Conservation (phyloP, 2,888 invertebrate species). For the Tetragonula carbonaria region DNA sequence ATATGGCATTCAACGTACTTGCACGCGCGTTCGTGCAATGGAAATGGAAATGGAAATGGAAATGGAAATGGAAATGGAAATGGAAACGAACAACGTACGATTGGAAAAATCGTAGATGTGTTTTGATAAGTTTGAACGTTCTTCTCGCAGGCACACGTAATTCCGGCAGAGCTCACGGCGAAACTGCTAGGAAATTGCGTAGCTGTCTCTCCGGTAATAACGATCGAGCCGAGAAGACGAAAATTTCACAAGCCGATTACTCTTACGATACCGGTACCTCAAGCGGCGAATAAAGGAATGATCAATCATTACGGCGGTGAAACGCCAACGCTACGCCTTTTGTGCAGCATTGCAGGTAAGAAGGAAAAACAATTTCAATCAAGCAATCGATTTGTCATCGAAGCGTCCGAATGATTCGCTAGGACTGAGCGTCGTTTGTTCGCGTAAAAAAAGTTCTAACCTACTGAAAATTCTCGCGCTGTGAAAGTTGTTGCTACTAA, state of each 20-base stretch:
- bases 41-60: too few relatives aligned
- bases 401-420: too few relatives aligned
- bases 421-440: too few relatives aligned
- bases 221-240: constrained; percentile 97
- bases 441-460: too few relatives aligned
- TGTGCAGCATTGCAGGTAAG: constrained; percentile 96
- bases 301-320: constrained; percentile 93
- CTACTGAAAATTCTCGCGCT: too few relatives aligned
- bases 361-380: not conserved
- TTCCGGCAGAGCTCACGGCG: constrained; percentile 92
- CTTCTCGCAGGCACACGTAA: constrained; percentile 92
- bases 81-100: too few relatives aligned
- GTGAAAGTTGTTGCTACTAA: too few relatives aligned
- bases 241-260: constrained; percentile 99
- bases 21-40: too few relatives aligned
- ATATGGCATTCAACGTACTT: too few relatives aligned
- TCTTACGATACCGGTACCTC: constrained; percentile 92
- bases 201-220: constrained; percentile 98
- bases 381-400: too few relatives aligned
- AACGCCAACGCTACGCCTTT: constrained; percentile 93
- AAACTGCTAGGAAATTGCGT: constrained; percentile 97
- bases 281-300: constrained; percentile 89
- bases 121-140: too few relatives aligned
- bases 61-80: too few relatives aligned
- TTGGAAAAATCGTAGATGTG: not conserved